Percentiles rank a stretch among this genome's conserved stretches.
These are phyloP conservation scores for Dendrolimus pini DNA, from an alignment of 2,888 invertebrate species.

Conservation along the genomic window DNA sequence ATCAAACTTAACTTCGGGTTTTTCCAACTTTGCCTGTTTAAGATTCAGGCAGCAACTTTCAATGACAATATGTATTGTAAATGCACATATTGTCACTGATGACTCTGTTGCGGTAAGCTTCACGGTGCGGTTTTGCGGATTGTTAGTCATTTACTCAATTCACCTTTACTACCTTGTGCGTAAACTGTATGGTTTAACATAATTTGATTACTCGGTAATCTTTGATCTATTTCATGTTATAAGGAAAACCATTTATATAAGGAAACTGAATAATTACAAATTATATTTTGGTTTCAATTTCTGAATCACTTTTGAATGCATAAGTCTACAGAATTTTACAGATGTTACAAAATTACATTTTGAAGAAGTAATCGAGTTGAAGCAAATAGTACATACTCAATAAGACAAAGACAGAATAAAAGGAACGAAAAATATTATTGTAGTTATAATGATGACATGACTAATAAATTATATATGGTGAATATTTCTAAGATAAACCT, in stretches of 20 bases:
- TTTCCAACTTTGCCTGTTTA: neutral
- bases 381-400: too few relatives aligned
- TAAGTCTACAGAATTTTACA: too few relatives aligned
- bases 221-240: neutral
- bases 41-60: neutral
- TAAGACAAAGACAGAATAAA: too few relatives aligned
- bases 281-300: too few relatives aligned
- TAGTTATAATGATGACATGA: too few relatives aligned
- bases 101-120: neutral
- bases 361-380: too few relatives aligned
- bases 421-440: too few relatives aligned
- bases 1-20: neutral
- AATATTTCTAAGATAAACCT: too few relatives aligned
- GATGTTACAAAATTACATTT: too few relatives aligned
- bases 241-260: neutral
- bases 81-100: neutral
- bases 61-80: neutral
- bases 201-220: neutral
- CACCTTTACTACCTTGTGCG: neutral
- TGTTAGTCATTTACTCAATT: neutral
- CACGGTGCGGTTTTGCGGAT: neutral
- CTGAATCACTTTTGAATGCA: too few relatives aligned
- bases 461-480: too few relatives aligned
- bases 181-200: neutral
- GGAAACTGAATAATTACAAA: too few relatives aligned